Conservation (phyloP, 2,797 vertebrate species). For the Gallinago stenura region DNA sequence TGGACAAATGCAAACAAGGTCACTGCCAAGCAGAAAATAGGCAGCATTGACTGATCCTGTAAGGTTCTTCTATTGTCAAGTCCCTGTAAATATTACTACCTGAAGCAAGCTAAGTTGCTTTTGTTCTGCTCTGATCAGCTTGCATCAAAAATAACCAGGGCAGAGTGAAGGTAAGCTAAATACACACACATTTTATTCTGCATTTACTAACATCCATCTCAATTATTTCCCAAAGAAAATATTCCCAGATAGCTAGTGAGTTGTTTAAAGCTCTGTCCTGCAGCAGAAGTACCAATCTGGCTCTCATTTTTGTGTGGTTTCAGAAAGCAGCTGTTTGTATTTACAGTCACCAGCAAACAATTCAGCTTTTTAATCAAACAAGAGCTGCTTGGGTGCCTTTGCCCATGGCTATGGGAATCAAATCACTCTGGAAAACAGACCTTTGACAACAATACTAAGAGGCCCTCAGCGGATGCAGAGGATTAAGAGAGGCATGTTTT, state of each 20-base stretch:
- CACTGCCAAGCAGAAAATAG: not conserved
- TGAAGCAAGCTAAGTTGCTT: not conserved
- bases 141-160: not conserved
- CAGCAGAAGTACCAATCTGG: constrained; percentile 2
- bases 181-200: not conserved
- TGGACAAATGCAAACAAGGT: not conserved
- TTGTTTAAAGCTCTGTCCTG: not conserved
- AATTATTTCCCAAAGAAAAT: not conserved
- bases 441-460: constrained; percentile 66
- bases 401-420: constrained; percentile 68
- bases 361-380: constrained; percentile 68
- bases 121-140: not conserved
- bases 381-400: constrained; percentile 57
- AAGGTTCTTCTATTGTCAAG: not conserved
- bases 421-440: constrained; percentile 72
- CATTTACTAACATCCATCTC: constrained; percentile 9
- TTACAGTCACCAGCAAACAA: constrained; percentile 55
- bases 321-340: constrained; percentile 68
- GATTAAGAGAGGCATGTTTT: constrained; percentile 75
- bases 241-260: not conserved
- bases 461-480: constrained; percentile 62
- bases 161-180: not conserved
- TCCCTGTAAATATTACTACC: not conserved
- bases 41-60: not conserved
- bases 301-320: constrained; percentile 27